These are phyloP conservation scores for Darevskia mixta DNA, from an alignment of 2,797 vertebrate species.

Conservation along the genomic window DNA sequence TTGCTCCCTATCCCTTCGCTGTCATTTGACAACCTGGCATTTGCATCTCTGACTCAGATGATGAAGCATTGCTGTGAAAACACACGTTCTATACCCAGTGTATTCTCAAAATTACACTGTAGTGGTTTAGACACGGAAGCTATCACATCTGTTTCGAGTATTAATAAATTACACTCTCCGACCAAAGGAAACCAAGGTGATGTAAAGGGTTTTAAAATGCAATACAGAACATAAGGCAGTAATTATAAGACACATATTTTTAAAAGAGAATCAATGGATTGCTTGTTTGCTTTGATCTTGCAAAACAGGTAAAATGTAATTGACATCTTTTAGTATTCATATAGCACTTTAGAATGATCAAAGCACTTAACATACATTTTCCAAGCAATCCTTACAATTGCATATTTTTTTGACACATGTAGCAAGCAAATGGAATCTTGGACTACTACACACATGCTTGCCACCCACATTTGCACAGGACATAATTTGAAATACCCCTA, in stretches of 20 bases:
- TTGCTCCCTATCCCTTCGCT: background rate
- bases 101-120: background rate
- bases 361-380: background rate
- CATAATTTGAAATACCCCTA: background rate
- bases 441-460: background rate
- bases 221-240: background rate
- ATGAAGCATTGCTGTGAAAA: no score
- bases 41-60: background rate
- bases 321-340: background rate
- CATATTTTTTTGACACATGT: background rate
- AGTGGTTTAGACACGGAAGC: background rate
- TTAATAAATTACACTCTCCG: background rate
- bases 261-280: background rate
- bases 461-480: background rate
- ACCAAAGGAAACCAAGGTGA: background rate
- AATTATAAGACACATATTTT: constrained; percentile 2
- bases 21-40: background rate
- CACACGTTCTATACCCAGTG: no score
- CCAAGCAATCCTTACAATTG: background rate
- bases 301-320: background rate
- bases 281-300: background rate
- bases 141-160: background rate
- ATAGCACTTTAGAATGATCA: background rate
- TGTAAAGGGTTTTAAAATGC: background rate
- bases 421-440: background rate